Base-by-base conservation (phyloP, 2,113 vertebrate species). In the Drymodes brunneopygia region DNA sequence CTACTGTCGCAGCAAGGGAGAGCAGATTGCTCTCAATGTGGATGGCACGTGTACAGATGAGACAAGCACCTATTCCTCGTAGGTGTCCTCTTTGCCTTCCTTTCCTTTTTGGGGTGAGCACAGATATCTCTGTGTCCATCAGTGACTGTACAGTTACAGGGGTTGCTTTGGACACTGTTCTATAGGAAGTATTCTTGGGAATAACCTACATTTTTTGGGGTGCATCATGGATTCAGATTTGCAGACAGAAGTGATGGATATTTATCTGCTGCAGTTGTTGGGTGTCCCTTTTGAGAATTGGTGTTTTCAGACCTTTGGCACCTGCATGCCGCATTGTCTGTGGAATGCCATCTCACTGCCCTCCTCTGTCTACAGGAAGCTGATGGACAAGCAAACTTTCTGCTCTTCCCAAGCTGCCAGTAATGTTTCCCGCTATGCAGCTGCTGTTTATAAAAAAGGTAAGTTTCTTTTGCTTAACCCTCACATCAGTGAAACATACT, bases 351-450 rank as follows among this genome's bases (percentile, higher is more conserved):
- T 64, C 58, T 89, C 77, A 93, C 53, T 50, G 36, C 20, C 17
- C 87, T 91, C 40, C 60, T 95, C 42, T 93, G 8, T 81, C 95
- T 96, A 4, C 95, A 99, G 99, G 96, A 99, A 99, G 97, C 97
- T 99, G 96, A 99, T 99, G 99, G 99, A 99, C 97, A 99, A 99
- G 73, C 99, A 99, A 92, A 98, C 98, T 5, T 99, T 99, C 95
- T 98, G 98, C 33, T 99, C 99, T 81, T 99, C 99, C 6, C 99
- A 99, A 96, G 99, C 99, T 88, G 99, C 99, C 5, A 99, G 98
- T 86, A 99, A 99, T 70, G 99, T 99, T 20, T 98, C 99, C 58
- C 98, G 99, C 94, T 99, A 99, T 11, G 99, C 99, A 10, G 99
- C 98, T 66, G 99, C 99, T 33, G 95, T 99, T 93, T 99, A 99